These are phyloP conservation scores for Xenus cinereus DNA, from an alignment of 2,113 vertebrate genomes.

Conservation along the genomic window DNA sequence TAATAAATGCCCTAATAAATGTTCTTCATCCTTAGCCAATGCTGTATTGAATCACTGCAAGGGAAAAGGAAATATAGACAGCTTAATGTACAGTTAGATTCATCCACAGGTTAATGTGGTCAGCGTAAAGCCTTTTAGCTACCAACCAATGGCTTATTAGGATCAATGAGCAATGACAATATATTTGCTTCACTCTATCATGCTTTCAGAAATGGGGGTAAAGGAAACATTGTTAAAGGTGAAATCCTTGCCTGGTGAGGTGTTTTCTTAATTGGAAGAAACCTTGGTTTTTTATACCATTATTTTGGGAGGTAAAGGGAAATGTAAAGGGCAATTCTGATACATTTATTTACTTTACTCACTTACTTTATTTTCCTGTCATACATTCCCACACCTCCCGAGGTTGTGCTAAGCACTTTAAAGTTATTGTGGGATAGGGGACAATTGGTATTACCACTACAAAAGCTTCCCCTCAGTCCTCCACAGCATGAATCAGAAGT, in stretches of 20 bases:
- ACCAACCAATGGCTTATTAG: neutral
- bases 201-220: neutral
- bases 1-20: neutral
- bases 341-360: neutral
- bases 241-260: neutral
- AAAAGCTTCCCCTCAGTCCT: conserved; percentile 28
- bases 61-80: neutral
- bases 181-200: neutral
- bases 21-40: neutral
- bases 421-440: conserved; percentile 29
- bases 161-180: neutral
- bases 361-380: neutral
- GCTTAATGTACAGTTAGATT: neutral
- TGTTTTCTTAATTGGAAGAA: neutral
- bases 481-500: conserved; percentile 41
- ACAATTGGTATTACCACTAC: conserved; percentile 18
- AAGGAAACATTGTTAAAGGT: neutral
- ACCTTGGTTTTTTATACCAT: neutral
- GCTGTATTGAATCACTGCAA: neutral
- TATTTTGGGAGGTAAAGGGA: neutral
- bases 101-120: neutral
- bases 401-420: conserved; percentile 20
- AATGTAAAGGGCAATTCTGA: neutral
- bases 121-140: neutral
- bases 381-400: neutral